Percentiles rank a stretch among this genome's conserved stretches.
phyloP scores from a whole-genome alignment of 2,888 invertebrate genomes.

The Atrina japonica region DNA sequence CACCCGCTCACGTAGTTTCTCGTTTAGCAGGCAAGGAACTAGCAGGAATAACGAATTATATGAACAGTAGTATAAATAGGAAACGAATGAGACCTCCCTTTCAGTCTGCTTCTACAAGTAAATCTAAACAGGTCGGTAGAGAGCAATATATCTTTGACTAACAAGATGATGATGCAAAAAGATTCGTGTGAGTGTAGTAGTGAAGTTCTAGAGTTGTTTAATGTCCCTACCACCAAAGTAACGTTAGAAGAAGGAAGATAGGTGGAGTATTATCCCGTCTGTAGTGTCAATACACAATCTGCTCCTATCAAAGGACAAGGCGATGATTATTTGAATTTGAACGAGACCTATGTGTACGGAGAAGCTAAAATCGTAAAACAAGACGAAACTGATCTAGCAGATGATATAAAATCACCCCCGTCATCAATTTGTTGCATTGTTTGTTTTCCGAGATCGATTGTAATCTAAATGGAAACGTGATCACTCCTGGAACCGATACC shows the following conservation, averaged over 20 bases:
- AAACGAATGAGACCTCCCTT: no score
- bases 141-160: no score
- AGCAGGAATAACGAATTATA: no score
- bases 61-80: no score
- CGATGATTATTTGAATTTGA: slow-evolving; percentile 10
- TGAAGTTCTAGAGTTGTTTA: no score
- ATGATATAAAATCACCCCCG: not conserved
- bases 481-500: slow-evolving; percentile 11
- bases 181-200: no score
- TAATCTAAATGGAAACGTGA: slow-evolving; percentile 13
- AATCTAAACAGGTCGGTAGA: no score
- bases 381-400: no score
- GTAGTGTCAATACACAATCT: not conserved
- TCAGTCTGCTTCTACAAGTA: no score
- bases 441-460: slow-evolving; percentile 13
- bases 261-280: slow-evolving; percentile 12
- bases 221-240: slow-evolving; percentile 2
- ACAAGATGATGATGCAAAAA: no score
- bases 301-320: slow-evolving; percentile 20
- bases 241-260: slow-evolving; percentile 9
- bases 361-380: not conserved
- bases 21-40: no score
- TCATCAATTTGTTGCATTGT: slow-evolving; percentile 13
- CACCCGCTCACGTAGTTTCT: no score
- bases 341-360: not conserved